Conservation (phyloP, 2,888 invertebrate genomes). For the Tetranychus truncatus region DNA sequence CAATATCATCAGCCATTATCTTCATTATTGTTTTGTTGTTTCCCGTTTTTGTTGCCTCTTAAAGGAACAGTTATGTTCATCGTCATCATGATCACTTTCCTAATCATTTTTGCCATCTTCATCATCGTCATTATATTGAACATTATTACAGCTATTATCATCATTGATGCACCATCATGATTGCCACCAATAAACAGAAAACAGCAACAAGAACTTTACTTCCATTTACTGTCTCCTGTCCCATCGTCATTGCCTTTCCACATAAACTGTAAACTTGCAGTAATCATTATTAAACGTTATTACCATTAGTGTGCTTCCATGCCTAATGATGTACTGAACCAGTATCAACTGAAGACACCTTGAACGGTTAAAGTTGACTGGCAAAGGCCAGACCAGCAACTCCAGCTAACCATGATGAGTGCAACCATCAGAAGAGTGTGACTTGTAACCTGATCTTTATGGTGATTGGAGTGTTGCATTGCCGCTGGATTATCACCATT, state of each 20-base stretch:
- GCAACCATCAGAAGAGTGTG: not conserved
- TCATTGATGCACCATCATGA: not conserved
- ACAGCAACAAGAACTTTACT: not conserved
- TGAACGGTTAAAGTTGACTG: not conserved
- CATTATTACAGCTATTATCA: not conserved
- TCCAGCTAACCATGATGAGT: not conserved
- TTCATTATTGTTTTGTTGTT: not conserved
- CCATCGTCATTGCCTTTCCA: too few relatives aligned
- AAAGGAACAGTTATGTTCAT: not conserved
- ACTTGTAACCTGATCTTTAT: not conserved
- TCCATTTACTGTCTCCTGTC: too few relatives aligned
- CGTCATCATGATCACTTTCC: not conserved
- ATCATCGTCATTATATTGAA: not conserved
- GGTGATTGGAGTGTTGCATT: conserved; percentile 8
- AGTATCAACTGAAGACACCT: not conserved
- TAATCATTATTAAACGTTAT: too few relatives aligned
- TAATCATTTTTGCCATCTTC: not conserved
- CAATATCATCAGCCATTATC: too few relatives aligned
- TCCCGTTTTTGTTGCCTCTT: not conserved
- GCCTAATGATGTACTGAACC: not conserved
- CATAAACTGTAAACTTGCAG: too few relatives aligned
- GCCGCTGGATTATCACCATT: conserved; percentile 43
- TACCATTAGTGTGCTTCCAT: too few relatives aligned
- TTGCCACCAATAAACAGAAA: not conserved
- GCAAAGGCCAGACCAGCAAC: not conserved